Base-by-base conservation (phyloP, 2,797 vertebrate species). In the Holocentrus rufus region DNA sequence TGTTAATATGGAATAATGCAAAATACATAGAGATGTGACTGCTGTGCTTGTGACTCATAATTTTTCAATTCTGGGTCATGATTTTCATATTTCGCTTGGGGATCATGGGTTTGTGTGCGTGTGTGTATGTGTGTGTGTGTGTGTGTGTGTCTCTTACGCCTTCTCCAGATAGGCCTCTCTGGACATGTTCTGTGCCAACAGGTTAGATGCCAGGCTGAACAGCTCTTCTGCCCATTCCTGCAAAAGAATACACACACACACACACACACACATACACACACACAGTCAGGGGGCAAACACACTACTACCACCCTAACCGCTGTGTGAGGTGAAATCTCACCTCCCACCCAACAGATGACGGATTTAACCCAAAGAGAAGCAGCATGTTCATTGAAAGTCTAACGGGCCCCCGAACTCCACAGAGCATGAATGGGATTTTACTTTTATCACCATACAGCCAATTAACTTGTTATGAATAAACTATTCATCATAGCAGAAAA, bases 171-270 rank as follows among this genome's bases (percentile, higher is more conserved):
- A 97, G 3, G 95, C 94, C 0, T 99, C 96, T 85, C 96, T 96
- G 59, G 97, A 97, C 95, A 97, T 96, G 89, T 99, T 99, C 91
- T 99, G 98, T 9, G 96, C 95, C 92, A 99, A 76, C 55, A 99
- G 83, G 87, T 99, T 99, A 53, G 98, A 97, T 25, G 96, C 95
- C 93, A 99, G 90, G 86, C 90, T 96, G 92, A 99, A 99, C 85
- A 99, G 94, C 87, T 98, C 96, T 70, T 96, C 96, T 31, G 97
- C 95, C 98, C 98, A 99, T 92, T 98, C 96, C 98, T 99, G 86
- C 11, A 90, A 62, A 83, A 84, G 93, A 65, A 74, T 46, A 71
- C 4, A 52, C 18, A n/a, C 71, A 80, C 44, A 80, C 17, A 69
- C 36, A 63, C 39, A 55, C 42, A 54, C 50, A 61, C 25, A 59